Evolutionary conservation across 2,888 invertebrate species (phyloP).

Genomic region (Teleiodes luculella): DNA sequence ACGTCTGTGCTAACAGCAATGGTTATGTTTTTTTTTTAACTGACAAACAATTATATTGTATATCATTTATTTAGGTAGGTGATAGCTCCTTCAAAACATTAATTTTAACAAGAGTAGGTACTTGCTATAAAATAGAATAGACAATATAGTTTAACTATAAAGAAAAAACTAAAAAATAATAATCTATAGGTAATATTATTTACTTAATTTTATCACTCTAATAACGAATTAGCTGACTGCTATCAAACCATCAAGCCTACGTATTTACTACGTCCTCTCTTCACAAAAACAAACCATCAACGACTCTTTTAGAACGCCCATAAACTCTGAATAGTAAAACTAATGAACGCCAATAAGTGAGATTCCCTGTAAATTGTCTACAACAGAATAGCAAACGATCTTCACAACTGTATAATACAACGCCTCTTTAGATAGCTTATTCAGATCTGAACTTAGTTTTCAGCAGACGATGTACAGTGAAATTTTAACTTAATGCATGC

Average conservation of each 20-base stretch:
- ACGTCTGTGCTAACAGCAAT: too few relatives aligned
- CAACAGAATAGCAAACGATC: conserved; percentile 11
- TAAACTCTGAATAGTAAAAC: conserved; percentile 36
- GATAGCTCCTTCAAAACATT: too few relatives aligned
- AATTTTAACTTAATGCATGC: neutral
- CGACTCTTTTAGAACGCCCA: conserved; percentile 13
- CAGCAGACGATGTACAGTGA: neutral
- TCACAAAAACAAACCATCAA: conserved; percentile 8
- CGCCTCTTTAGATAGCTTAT: neutral
- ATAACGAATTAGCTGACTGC: neutral
- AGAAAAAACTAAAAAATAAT: too few relatives aligned
- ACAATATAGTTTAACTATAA: too few relatives aligned
- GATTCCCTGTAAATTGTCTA: conserved; percentile 45
- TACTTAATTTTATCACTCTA: too few relatives aligned
- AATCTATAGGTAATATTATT: too few relatives aligned
- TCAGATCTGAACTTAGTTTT: too few relatives aligned
- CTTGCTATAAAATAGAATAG: too few relatives aligned
- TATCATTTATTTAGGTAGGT: too few relatives aligned
- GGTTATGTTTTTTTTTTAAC: too few relatives aligned
- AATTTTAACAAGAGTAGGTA: too few relatives aligned
- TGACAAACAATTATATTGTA: too few relatives aligned
- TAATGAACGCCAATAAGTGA: conserved; percentile 47
- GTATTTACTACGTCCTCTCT: neutral
- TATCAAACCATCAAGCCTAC: neutral
- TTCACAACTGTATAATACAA: neutral